These are phyloP conservation scores for Frankliniella intonsa DNA, from an alignment of 2,888 invertebrate species.

Conservation along the genomic window DNA sequence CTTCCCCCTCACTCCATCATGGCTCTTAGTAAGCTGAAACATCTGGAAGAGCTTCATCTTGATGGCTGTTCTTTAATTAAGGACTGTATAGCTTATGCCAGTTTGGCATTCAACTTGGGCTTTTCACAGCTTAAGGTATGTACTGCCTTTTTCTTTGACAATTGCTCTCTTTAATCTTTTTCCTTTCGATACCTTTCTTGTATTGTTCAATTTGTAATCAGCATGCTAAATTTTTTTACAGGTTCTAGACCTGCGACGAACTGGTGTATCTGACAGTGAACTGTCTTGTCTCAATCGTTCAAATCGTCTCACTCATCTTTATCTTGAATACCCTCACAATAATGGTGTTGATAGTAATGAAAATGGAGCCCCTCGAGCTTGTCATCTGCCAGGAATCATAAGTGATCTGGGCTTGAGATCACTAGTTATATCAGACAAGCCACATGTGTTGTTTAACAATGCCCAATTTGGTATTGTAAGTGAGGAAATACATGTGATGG, in stretches of 20 bases:
- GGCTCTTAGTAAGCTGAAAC: slow-evolving; percentile 64
- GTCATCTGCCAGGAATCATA: neutral
- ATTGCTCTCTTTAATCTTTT: slow-evolving; percentile 2
- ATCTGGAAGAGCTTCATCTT: slow-evolving; percentile 58
- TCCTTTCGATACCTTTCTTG: slow-evolving; percentile 45
- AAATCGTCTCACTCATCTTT: slow-evolving; percentile 51
- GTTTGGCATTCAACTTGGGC: slow-evolving; percentile 68
- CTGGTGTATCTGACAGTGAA: slow-evolving; percentile 56
- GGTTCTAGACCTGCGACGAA: slow-evolving; percentile 54
- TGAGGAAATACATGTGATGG: slow-evolving; percentile 18
- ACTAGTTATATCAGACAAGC: slow-evolving; percentile 3
- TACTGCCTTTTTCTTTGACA: neutral
- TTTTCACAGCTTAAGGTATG: slow-evolving; percentile 57
- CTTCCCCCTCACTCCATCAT: slow-evolving; percentile 67
- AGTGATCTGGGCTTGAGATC: neutral
- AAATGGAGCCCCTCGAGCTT: neutral
- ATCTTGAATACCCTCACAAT: slow-evolving; percentile 49
- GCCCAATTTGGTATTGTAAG: neutral
- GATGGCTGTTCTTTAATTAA: slow-evolving; percentile 61
- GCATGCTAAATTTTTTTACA: slow-evolving; percentile 38
- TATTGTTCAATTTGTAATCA: slow-evolving; percentile 35
- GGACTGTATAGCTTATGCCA: slow-evolving; percentile 71
- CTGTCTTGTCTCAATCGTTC: slow-evolving; percentile 56
- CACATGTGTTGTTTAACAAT: neutral
- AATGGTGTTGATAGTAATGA: neutral